Conservation (phyloP, 2,113 vertebrate genomes). For the Corythornis cristatus region DNA sequence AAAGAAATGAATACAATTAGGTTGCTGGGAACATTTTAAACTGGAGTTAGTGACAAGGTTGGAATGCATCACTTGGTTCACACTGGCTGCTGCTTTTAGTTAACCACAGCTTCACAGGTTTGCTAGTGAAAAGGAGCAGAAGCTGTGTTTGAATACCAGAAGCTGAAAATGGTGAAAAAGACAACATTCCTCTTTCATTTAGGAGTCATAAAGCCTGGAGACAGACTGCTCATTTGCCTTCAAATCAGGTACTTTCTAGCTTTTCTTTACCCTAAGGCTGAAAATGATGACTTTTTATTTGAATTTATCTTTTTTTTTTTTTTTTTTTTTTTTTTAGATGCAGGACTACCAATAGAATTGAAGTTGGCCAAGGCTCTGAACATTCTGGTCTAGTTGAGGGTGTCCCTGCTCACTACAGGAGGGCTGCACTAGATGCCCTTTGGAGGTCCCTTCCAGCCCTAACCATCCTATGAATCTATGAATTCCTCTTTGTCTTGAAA, state of each 20-base stretch:
- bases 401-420: no score
- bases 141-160: not conserved
- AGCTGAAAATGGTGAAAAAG: not conserved
- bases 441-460: no score
- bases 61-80: not conserved
- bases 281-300: not conserved
- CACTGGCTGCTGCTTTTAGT: not conserved
- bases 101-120: not conserved
- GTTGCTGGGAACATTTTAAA: not conserved
- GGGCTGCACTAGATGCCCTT: no score
- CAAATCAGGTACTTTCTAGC: not conserved
- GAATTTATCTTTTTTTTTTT: not conserved
- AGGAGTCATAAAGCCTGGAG: not conserved
- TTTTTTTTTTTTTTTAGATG: not conserved
- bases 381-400: no score
- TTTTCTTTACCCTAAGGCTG: not conserved
- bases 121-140: not conserved
- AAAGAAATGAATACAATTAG: slow-evolving; percentile 55
- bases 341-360: not conserved
- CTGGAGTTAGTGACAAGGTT: not conserved
- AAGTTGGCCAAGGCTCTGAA: no score
- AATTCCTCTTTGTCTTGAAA: not conserved
- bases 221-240: not conserved
- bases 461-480: no score
- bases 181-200: not conserved